Base-by-base conservation (phyloP, 1,140 invertebrate genomes). In the Hypothenemus hampei region DNA sequence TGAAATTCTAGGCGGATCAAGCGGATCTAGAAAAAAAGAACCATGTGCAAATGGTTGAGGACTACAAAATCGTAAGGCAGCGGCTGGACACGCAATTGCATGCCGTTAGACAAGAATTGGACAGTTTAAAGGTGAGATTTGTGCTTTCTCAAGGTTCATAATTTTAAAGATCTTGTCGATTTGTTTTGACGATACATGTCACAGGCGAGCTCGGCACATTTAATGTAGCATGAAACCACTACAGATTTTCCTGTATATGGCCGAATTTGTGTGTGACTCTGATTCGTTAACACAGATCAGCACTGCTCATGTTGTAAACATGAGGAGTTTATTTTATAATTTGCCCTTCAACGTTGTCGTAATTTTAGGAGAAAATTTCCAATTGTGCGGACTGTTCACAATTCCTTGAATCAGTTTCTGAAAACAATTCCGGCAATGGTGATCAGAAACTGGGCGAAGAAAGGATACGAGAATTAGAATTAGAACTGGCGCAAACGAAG, bases 401-500 rank as follows among this genome's bases (percentile, higher is more conserved):
- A 24, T 40, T 56, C 21, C 15, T 51, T 21, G 47, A 58, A 23
- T 18, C 15, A 4, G 57, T 50, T 7, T 16, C n/a, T 5, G 46
- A 41, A 40, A 49, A 43, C 10, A 15, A 13, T 8, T 23, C 33
- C 4, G 57, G 48, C n/a, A 59, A 61, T 33, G 43, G 57, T 20
- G 35, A 55, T 22, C 55, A 36, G 5, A 69, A 57, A 21, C 69
- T 58, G 20, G 69, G 72, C 44, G 73, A 75, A 24, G 68, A 71
- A 61, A 79, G 88, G 59, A 84, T 97, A 46, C 79, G 89, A 8
- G 93, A 97, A 71, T 74, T 98, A 18, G 96, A 99, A 70, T 75
- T 98, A 40, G 95, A 98, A 69, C 73, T 99, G 49, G 96, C 95
- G 3, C 89, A 95, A 69, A 94, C 95, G 0, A 99, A 99, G 70